phyloP scores from a whole-genome alignment of 2,888 invertebrate genomes.

The Ecliptopera silaceata region DNA sequence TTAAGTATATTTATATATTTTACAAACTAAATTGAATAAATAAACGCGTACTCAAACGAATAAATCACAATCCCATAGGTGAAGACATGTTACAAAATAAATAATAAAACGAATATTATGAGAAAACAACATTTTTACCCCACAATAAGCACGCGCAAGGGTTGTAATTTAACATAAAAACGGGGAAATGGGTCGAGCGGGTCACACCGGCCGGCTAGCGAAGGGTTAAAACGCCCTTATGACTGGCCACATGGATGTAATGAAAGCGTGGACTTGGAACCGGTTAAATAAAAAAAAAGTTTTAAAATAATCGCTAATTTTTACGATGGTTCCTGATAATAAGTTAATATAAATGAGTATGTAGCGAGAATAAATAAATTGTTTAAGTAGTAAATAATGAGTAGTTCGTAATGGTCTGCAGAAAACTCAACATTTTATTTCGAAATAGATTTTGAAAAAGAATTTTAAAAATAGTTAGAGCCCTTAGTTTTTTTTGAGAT shows the following conservation, averaged over 20 bases:
- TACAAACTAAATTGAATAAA: background rate
- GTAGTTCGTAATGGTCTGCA: too few species aligned
- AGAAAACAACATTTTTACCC: slow-evolving; percentile 66
- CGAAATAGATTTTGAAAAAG: too few species aligned
- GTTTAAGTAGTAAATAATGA: too few species aligned
- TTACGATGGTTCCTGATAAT: too few species aligned
- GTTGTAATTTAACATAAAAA: slow-evolving; percentile 64
- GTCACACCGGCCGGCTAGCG: slow-evolving; percentile 58
- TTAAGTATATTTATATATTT: background rate
- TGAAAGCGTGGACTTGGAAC: slow-evolving; percentile 7
- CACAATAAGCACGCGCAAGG: slow-evolving; percentile 65
- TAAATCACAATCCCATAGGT: slow-evolving; percentile 30
- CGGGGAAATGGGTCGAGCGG: slow-evolving; percentile 68
- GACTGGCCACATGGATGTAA: slow-evolving; percentile 57
- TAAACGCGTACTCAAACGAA: background rate
- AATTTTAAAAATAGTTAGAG: too few species aligned
- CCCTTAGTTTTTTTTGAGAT: too few species aligned
- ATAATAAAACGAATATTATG: slow-evolving; percentile 65
- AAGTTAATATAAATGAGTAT: too few species aligned
- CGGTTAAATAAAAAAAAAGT: background rate
- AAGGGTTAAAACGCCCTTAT: slow-evolving; percentile 76
- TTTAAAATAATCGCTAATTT: too few species aligned
- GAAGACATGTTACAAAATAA: slow-evolving; percentile 66
- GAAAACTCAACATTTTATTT: too few species aligned
- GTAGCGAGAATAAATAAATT: too few species aligned